phyloP scores from a whole-genome alignment of 2,888 invertebrate species.

The Reticulitermes lucifugus region DNA sequence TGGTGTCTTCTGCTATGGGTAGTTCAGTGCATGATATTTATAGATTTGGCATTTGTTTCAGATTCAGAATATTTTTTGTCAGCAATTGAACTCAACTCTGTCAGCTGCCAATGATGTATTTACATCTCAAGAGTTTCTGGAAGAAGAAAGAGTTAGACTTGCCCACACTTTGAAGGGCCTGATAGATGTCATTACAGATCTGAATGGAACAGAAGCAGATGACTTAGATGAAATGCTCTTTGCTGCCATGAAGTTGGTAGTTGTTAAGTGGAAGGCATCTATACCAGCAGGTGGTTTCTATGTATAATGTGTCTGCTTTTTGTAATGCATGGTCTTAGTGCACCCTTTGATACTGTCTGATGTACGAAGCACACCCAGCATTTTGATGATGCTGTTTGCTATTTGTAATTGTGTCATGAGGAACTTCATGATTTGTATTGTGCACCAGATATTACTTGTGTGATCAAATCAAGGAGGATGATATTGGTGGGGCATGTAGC shows the following conservation, averaged over 20 bases:
- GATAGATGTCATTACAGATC: background rate
- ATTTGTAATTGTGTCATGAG: too few relatives aligned
- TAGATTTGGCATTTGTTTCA: background rate
- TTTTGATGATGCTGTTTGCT: too few relatives aligned
- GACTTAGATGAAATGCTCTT: background rate
- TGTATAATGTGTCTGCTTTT: background rate
- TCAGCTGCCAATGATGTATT: background rate
- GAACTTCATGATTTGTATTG: too few relatives aligned
- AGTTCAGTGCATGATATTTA: background rate
- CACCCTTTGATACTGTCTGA: too few relatives aligned
- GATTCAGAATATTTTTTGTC: background rate
- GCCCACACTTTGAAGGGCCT: background rate
- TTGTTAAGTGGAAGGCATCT: slow-evolving; percentile 14
- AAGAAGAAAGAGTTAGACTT: background rate
- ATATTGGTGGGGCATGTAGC: too few relatives aligned
- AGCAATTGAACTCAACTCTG: background rate
- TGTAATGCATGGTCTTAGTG: too few relatives aligned
- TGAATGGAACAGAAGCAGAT: slow-evolving; percentile 3
- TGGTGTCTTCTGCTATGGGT: too few relatives aligned
- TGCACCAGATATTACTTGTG: too few relatives aligned
- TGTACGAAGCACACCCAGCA: too few relatives aligned
- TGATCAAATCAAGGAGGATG: too few relatives aligned
- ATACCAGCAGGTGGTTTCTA: slow-evolving; percentile 2
- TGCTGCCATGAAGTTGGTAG: slow-evolving; percentile 13
- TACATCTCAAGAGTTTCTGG: background rate